Conservation (phyloP, 2,797 vertebrate genomes). For the Heteromormyrus szaboi region DNA sequence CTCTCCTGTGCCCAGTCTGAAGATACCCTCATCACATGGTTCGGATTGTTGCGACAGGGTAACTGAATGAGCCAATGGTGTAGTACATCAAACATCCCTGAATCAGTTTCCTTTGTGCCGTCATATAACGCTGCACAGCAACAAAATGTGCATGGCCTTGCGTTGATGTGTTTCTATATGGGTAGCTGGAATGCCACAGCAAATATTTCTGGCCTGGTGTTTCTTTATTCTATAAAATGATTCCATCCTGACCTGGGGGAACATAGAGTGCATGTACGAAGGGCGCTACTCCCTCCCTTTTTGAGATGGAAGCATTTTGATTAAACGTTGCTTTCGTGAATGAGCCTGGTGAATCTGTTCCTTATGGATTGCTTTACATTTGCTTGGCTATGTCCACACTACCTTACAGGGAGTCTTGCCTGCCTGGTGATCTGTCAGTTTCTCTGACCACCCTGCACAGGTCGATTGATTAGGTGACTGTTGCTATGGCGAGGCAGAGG, state of each 20-base stretch:
- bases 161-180: background rate
- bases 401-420: slow-evolving; percentile 31
- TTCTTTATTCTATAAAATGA: background rate
- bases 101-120: background rate
- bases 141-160: background rate
- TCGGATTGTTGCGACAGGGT: background rate
- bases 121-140: background rate
- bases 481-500: slow-evolving; percentile 67
- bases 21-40: background rate
- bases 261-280: background rate
- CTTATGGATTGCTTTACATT: slow-evolving; percentile 35
- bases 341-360: background rate
- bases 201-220: background rate
- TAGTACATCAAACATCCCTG: background rate
- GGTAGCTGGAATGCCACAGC: background rate
- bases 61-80: background rate
- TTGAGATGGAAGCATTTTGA: background rate
- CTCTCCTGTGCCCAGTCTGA: background rate
- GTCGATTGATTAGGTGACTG: slow-evolving; percentile 78
- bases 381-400: slow-evolving; percentile 32
- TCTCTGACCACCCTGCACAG: slow-evolving; percentile 65
- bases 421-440: slow-evolving; percentile 23
- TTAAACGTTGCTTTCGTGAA: background rate
- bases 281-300: background rate
- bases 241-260: background rate